Evolutionary conservation across 2,888 invertebrate genomes (phyloP).

Genomic region (Euplagia quadripunctaria): DNA sequence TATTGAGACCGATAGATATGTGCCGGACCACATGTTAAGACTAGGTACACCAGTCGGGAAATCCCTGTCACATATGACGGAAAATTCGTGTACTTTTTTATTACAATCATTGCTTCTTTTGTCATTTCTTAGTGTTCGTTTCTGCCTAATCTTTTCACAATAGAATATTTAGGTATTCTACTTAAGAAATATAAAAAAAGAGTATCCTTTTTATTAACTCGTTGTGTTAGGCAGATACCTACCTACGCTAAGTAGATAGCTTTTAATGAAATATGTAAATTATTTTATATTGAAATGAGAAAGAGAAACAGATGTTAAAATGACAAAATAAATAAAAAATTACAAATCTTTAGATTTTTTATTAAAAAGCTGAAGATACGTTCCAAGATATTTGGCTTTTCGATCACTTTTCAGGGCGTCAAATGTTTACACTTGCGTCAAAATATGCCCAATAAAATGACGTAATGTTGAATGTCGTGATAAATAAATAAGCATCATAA

Average conservation of each 20-base stretch:
- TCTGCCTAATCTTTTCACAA: neutral
- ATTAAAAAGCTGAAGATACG: neutral
- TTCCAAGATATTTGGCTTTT: neutral
- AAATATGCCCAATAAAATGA: constrained; percentile 35
- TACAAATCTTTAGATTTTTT: neutral
- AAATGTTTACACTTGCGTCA: neutral
- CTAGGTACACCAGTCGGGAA: neutral
- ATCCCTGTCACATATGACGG: neutral
- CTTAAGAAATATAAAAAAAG: too few relatives aligned
- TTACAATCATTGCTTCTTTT: too few relatives aligned
- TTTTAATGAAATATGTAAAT: too few relatives aligned
- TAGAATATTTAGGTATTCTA: neutral
- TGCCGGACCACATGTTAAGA: too few relatives aligned
- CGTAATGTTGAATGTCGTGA: constrained; percentile 54
- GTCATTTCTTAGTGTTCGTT: neutral
- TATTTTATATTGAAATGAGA: neutral
- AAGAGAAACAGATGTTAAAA: neutral
- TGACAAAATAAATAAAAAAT: neutral
- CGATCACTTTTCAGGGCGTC: neutral
- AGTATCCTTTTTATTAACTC: too few relatives aligned
- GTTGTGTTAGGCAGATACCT: too few relatives aligned
- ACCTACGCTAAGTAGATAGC: too few relatives aligned
- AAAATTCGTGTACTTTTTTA: neutral
- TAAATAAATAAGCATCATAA: constrained; percentile 62
- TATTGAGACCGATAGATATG: too few relatives aligned